Evolutionary conservation across 2,113 vertebrate genomes (phyloP).

Genomic region (Conger conger): DNA sequence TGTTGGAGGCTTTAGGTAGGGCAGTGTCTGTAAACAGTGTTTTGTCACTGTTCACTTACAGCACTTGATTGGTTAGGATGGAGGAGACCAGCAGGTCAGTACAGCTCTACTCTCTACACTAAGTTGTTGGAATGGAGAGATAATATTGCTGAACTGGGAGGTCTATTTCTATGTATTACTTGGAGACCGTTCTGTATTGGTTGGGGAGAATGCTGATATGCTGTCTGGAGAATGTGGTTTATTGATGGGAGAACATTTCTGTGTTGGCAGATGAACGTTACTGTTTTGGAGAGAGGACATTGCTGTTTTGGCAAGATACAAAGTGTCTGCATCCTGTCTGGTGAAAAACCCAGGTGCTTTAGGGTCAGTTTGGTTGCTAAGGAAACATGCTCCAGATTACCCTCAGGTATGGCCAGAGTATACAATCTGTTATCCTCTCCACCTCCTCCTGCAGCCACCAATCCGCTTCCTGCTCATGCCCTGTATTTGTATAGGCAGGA

Average conservation of each 20-base stretch:
- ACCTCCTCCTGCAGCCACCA: not conserved
- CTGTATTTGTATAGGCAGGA: not conserved
- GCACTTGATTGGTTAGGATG: not conserved
- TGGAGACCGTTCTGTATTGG: not conserved
- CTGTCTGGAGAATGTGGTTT: too few species aligned
- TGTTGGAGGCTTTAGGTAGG: not conserved
- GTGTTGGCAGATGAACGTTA: too few species aligned
- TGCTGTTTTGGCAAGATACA: not conserved
- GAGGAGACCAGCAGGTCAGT: not conserved
- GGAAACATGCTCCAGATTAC: not conserved
- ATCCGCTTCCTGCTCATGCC: not conserved
- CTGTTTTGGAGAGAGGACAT: too few species aligned
- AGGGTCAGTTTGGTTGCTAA: not conserved
- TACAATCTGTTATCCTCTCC: not conserved
- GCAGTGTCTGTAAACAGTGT: not conserved
- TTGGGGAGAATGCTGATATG: not conserved
- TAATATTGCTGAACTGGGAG: not conserved
- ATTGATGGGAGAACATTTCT: too few species aligned
- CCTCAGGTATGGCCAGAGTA: not conserved
- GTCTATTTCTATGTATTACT: too few species aligned
- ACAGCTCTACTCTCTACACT: not conserved
- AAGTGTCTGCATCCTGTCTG: not conserved
- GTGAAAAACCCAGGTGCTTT: not conserved
- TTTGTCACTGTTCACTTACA: not conserved
- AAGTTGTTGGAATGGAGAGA: not conserved